These are phyloP conservation scores for Drosophila tanythrix DNA, from an alignment of 2,888 invertebrate genomes.

Conservation along the genomic window DNA sequence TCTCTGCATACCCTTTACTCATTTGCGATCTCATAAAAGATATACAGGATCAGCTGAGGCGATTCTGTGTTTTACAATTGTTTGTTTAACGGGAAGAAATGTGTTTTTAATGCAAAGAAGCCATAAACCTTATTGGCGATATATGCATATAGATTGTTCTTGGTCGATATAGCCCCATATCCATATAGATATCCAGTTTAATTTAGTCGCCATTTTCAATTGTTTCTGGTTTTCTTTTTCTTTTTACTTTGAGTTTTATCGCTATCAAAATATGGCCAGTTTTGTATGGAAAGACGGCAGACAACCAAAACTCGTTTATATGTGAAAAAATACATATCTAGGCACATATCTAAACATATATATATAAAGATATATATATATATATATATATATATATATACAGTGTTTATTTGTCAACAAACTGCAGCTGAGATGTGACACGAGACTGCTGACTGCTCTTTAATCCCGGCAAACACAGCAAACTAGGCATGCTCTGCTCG, in stretches of 20 bases:
- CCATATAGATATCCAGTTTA: not conserved
- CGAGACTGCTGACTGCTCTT: not conserved
- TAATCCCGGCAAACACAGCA: slow-evolving; percentile 3
- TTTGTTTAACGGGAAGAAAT: not conserved
- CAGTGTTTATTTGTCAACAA: not conserved
- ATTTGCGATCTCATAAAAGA: not conserved
- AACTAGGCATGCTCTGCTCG: slow-evolving; percentile 31
- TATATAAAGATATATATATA: too few relatives aligned
- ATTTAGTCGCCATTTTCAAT: not conserved
- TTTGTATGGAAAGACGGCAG: slow-evolving; percentile 18
- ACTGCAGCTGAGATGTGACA: slow-evolving; percentile 11
- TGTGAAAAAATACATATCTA: slow-evolving; percentile 3
- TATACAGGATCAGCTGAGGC: not conserved
- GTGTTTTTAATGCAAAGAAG: not conserved
- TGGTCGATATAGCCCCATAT: not conserved
- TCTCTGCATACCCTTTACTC: not conserved
- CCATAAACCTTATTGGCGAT: not conserved
- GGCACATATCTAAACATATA: not conserved
- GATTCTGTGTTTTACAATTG: not conserved
- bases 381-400: not conserved
- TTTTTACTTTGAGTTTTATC: slow-evolving; percentile 10
- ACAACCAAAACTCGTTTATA: slow-evolving; percentile 37
- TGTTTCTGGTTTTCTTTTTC: not conserved
- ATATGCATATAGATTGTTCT: not conserved
- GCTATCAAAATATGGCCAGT: slow-evolving; percentile 29